phyloP scores from a whole-genome alignment of 2,113 vertebrate species.

The Manacus vitellinus region DNA sequence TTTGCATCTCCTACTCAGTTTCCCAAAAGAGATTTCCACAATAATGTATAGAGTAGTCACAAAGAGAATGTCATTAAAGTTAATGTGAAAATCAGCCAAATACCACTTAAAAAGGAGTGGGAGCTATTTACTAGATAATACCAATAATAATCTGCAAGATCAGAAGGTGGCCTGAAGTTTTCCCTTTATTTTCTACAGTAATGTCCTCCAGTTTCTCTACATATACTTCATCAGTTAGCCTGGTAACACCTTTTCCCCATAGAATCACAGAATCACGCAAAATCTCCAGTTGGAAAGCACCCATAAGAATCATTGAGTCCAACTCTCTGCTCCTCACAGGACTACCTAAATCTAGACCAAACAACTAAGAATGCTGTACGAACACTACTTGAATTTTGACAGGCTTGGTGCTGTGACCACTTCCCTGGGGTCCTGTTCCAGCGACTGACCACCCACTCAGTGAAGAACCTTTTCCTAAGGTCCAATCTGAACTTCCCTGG shows the following conservation, averaged over 20 bases:
- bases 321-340: background rate
- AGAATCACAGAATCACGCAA: background rate
- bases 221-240: background rate
- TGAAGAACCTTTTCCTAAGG: background rate
- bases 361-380: rapidly evolving
- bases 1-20: constrained; percentile 12
- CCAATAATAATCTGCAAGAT: background rate
- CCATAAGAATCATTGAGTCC: background rate
- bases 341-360: background rate
- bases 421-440: background rate
- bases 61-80: constrained; percentile 59
- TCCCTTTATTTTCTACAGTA: background rate
- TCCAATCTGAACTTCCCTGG: background rate
- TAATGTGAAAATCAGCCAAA: constrained; percentile 41
- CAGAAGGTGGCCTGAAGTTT: background rate
- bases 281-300: background rate
- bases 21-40: background rate
- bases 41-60: background rate
- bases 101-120: background rate
- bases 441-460: background rate
- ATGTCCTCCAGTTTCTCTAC: background rate
- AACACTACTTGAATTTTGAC: background rate
- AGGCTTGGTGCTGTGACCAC: background rate
- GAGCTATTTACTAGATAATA: background rate
- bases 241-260: background rate